These are phyloP conservation scores for Pangasius larnaudii DNA, from an alignment of 2,797 vertebrate genomes.

Conservation along the genomic window DNA sequence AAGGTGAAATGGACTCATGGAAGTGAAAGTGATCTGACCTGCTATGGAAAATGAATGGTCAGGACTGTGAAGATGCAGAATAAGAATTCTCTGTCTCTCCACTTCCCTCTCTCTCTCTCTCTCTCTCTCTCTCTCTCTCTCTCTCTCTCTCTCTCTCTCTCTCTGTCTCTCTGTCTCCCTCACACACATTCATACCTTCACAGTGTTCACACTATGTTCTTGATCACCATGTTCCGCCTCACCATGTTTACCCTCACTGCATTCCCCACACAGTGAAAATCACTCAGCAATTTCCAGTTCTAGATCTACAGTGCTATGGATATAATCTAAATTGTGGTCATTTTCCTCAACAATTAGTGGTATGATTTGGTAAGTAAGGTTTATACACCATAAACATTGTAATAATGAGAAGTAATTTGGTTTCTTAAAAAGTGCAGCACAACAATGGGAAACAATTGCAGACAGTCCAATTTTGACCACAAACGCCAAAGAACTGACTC, in stretches of 20 bases:
- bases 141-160: background rate
- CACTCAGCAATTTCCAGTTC: background rate
- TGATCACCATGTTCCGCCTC: background rate
- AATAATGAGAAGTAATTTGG: background rate
- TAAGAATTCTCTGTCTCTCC: background rate
- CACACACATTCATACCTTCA: background rate
- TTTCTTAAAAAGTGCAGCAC: background rate
- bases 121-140: background rate
- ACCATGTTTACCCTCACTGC: background rate
- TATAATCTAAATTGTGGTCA: background rate
- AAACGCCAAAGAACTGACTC: no score
- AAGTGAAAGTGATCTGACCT: conserved; percentile 11
- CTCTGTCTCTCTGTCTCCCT: background rate
- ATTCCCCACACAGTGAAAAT: background rate
- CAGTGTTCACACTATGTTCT: background rate
- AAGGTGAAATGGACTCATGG: conserved; percentile 15
- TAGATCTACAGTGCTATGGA: background rate
- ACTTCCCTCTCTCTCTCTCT: background rate
- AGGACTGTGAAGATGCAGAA: background rate
- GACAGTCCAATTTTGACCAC: no score
- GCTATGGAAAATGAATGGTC: background rate
- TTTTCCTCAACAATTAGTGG: background rate
- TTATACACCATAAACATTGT: background rate
- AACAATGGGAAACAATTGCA: no score
- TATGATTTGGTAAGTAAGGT: background rate